phyloP scores from a whole-genome alignment of 2,797 vertebrate species.

The Phaenicophaeus curvirostris region DNA sequence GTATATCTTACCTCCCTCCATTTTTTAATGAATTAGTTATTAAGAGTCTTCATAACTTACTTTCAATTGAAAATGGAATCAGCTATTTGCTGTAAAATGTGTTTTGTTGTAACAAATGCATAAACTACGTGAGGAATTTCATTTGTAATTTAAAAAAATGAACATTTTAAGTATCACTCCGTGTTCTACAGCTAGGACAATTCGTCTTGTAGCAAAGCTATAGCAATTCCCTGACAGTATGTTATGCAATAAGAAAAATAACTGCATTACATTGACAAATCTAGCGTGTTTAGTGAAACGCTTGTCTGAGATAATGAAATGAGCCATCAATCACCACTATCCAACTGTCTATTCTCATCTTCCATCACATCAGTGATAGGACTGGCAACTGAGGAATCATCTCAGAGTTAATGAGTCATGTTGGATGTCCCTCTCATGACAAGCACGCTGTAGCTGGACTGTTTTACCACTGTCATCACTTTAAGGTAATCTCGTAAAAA shows the following conservation, averaged over 20 bases:
- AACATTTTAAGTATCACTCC: neutral
- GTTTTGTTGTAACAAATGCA: conserved; percentile 9
- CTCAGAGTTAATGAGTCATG: neutral
- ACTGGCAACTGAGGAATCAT: neutral
- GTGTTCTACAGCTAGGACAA: neutral
- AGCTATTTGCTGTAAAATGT: neutral
- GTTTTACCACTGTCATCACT: neutral
- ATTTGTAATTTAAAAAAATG: neutral
- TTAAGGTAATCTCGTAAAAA: neutral
- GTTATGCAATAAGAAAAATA: neutral
- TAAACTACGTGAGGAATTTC: neutral
- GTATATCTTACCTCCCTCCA: neutral
- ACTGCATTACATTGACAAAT: conserved; percentile 9
- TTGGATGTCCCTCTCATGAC: neutral
- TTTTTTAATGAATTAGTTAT: neutral
- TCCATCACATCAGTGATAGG: neutral
- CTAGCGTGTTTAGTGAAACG: conserved; percentile 20
- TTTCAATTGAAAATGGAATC: neutral
- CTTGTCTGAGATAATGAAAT: conserved; percentile 25
- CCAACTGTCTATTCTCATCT: neutral
- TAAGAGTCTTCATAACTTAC: neutral
- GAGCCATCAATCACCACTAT: neutral
- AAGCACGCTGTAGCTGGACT: neutral
- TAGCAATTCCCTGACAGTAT: neutral
- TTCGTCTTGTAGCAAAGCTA: neutral